Conservation (phyloP, 2,113 vertebrate genomes). For the Amphilophus citrinellus region DNA sequence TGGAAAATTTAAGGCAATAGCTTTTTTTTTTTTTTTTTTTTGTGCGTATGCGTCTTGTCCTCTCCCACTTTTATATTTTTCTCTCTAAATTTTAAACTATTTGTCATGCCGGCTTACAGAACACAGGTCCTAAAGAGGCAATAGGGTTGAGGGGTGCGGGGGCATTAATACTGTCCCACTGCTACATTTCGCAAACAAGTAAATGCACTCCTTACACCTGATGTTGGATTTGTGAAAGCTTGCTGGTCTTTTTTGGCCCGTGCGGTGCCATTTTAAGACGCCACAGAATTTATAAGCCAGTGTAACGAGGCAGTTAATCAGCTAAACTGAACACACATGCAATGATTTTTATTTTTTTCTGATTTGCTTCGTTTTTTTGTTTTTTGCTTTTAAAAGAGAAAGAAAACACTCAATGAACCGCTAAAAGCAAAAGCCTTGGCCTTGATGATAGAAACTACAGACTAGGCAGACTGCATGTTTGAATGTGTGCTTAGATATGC, state of each 20-base stretch:
- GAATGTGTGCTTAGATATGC: constrained; percentile 11
- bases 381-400: constrained; percentile 34
- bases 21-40: constrained; percentile 2
- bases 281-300: constrained; percentile 6
- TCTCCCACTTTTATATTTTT: constrained; percentile 40
- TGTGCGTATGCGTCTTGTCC: constrained; percentile 22
- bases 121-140: constrained; percentile 47
- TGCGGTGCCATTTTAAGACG: constrained; percentile 16
- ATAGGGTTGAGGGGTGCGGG: not conserved
- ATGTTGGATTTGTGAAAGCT: constrained; percentile 3
- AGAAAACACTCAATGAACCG: constrained; percentile 34
- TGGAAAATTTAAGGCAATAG: constrained; percentile 26
- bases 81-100: constrained; percentile 66
- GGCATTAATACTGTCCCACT: constrained; percentile 44
- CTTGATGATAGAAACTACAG: constrained; percentile 61
- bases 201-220: constrained; percentile 53
- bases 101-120: constrained; percentile 74
- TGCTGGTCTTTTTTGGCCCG: constrained; percentile 44
- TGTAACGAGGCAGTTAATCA: not conserved
- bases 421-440: constrained; percentile 46
- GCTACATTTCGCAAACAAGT: constrained; percentile 59
- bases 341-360: constrained; percentile 12
- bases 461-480: constrained; percentile 14
- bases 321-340: constrained; percentile 13
- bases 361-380: not conserved